Conservation (phyloP, 1,140 invertebrate genomes). For the Bombus waltoni region DNA sequence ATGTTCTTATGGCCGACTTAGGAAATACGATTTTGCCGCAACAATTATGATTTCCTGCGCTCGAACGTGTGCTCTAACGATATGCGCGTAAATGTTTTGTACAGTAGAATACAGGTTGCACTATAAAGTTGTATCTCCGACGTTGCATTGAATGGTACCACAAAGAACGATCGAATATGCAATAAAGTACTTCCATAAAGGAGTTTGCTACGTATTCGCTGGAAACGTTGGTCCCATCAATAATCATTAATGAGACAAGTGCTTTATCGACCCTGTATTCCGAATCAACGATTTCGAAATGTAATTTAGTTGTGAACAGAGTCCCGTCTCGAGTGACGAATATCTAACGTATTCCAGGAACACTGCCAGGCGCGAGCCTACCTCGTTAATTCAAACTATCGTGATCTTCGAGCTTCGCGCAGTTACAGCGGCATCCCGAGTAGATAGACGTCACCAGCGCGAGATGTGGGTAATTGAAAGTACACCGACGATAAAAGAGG, state of each 20-base stretch:
- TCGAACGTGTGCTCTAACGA: neutral
- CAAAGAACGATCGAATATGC: neutral
- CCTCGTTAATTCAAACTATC: conserved; percentile 50
- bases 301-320: conserved; percentile 16
- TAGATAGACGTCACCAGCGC: conserved; percentile 25
- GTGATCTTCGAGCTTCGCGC: conserved; percentile 42
- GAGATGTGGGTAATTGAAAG: conserved; percentile 53
- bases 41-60: neutral
- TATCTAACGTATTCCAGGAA: conserved; percentile 34
- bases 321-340: conserved; percentile 42
- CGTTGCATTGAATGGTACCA: neutral
- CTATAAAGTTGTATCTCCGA: conserved; percentile 8
- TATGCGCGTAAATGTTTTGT: neutral
- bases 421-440: too few species aligned
- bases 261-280: conserved; percentile 9
- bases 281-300: conserved; percentile 50
- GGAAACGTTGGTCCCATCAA: conserved; percentile 26
- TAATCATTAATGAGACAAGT: conserved; percentile 58
- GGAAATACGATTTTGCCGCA: neutral
- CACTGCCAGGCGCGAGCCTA: conserved; percentile 33
- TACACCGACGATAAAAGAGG: conserved; percentile 13
- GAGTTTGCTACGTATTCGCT: neutral
- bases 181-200: conserved; percentile 4
- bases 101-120: neutral
- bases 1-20: neutral